Evolutionary conservation across 2,113 vertebrate genomes (phyloP).

Genomic region (Tapirus terrestris): DNA sequence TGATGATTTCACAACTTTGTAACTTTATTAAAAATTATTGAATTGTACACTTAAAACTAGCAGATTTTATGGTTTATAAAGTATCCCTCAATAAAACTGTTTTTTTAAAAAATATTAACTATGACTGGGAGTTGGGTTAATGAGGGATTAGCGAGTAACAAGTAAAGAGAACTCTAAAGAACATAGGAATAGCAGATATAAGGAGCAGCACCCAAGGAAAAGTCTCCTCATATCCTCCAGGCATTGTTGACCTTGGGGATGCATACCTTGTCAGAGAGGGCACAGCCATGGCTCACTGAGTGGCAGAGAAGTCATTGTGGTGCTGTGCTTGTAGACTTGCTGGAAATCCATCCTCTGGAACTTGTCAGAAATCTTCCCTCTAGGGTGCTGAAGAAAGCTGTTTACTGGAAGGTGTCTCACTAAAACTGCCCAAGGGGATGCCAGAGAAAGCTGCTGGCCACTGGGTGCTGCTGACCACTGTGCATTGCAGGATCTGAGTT

Average conservation of each 20-base stretch:
- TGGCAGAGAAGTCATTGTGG: not conserved
- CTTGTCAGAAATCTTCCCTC: not conserved
- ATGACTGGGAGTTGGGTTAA: not conserved
- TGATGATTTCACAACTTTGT: not conserved
- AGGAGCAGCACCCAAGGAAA: not conserved
- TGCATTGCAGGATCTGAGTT: not conserved
- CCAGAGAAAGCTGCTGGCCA: not conserved
- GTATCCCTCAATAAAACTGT: not conserved
- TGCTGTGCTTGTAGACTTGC: not conserved
- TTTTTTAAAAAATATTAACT: not conserved
- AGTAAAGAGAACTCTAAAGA: not conserved
- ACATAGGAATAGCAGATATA: not conserved
- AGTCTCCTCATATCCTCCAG: not conserved
- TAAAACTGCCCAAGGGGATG: not conserved
- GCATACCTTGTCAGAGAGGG: not conserved
- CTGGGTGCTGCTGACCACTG: not conserved
- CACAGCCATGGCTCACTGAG: not conserved
- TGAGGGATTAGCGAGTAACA: not conserved
- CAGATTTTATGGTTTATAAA: not conserved
- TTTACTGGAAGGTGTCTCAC: not conserved
- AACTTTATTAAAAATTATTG: not conserved
- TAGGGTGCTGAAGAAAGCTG: not conserved
- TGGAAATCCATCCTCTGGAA: not conserved
- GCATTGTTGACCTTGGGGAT: not conserved
- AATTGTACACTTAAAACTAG: not conserved